Evolutionary conservation across 2,113 vertebrate species (phyloP), one percentile per base, ranked within the genome.

Genomic region (Cariama cristata): DNA sequence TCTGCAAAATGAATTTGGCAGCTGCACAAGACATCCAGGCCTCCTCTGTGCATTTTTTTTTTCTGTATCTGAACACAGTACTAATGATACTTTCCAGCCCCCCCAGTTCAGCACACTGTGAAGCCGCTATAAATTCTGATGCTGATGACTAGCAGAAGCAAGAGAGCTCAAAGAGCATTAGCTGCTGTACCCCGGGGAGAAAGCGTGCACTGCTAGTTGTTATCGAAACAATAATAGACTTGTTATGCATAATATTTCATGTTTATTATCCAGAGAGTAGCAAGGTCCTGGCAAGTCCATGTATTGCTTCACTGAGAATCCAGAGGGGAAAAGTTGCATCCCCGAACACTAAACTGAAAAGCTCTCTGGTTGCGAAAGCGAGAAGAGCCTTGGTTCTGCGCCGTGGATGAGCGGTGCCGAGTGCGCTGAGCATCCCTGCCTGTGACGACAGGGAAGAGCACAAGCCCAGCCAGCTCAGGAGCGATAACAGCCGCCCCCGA

Each of bases 401-500:
- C 52, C 30, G 33, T 24, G 45, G 26, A 5, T 38, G 24, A 40
- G 21, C 1, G 4, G 20, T 22, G 62, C 52, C 33, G n/a, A 24
- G n/a, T n/a, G 47, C 56, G 47, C 66, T 72, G 28, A 47, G 27
- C 16, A 42, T 20, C 60, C 1, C 14, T 60, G 53, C 56, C 44
- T 56, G 47, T 62, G 66, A 2, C 14, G 44, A 33, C 12, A 40
- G 42, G 59, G 47, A 69, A 30, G 9, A 22, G 33, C 21, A 27
- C 2, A n/a, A 64, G 17, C 7, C 8, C 16, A 60, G 38, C 38
- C 32, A 72, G 56, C 27, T 47, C 17, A 20, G 73, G 52, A 68
- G 8, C 33, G 24, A 8, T 2, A 16, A 6, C 11, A 5, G 0
- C 28, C 0, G 2, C 3, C 20, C n/a, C 11, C 0, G 32, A 58